Conservation (phyloP, 92 coral and sea anemone genomes). For the Palythoa grandiflora region DNA sequence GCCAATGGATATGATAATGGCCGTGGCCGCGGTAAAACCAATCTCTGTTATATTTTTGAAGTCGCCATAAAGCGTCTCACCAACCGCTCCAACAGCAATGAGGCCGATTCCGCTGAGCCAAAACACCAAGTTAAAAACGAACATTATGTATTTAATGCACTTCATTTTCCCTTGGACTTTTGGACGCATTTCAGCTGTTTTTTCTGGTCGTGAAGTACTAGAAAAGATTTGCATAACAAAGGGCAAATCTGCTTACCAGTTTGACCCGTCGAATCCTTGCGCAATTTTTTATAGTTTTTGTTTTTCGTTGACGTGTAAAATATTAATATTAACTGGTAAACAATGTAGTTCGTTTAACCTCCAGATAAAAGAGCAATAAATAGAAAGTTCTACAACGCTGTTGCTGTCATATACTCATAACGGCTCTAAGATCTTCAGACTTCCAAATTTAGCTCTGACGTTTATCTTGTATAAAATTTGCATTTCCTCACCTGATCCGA, state of each 20-base stretch:
- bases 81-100: constrained; percentile 70
- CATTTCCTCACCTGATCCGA: constrained; percentile 10
- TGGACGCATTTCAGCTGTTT: constrained; percentile 50
- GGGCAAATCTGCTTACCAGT: background rate
- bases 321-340: constrained; percentile 18
- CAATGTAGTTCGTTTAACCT: background rate
- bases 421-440: background rate
- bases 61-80: constrained; percentile 75
- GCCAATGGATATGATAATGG: constrained; percentile 69
- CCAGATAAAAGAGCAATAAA: constrained; percentile 5
- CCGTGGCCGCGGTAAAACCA: constrained; percentile 78
- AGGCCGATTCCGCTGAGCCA: constrained; percentile 72
- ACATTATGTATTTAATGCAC: constrained; percentile 76
- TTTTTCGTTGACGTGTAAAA: background rate
- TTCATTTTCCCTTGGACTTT: constrained; percentile 65
- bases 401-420: background rate
- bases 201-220: background rate
- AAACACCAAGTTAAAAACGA: constrained; percentile 65
- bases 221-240: background rate
- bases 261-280: constrained; percentile 2
- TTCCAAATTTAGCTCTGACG: constrained; percentile 3
- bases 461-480: background rate
- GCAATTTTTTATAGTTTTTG: background rate
- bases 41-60: constrained; percentile 63
- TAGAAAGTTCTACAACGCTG: background rate